phyloP scores from a whole-genome alignment of 2,113 vertebrate genomes.

The Corythornis cristatus region DNA sequence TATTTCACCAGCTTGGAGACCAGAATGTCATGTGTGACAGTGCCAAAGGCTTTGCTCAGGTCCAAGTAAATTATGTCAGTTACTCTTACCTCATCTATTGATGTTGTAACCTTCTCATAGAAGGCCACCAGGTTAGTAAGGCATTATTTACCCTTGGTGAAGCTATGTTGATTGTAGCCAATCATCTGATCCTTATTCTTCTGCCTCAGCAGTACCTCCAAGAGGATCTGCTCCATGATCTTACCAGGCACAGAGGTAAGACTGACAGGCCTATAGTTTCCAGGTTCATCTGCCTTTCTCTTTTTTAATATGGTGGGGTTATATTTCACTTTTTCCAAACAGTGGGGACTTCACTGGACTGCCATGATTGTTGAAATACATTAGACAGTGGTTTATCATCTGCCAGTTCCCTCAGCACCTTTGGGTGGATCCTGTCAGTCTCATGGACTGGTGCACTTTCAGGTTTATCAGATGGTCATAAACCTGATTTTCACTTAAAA shows the following conservation, averaged over 20 bases:
- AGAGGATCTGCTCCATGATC: neutral
- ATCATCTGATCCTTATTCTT: neutral
- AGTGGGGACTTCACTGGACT: no score
- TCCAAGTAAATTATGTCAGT: neutral
- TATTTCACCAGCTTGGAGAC: no score
- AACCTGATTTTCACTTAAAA: no score
- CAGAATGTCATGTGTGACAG: neutral
- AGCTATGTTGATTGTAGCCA: neutral
- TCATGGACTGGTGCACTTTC: no score
- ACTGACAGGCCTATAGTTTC: neutral
- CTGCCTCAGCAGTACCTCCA: neutral
- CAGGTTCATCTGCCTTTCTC: neutral
- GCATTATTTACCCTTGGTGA: neutral
- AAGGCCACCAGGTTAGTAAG: neutral
- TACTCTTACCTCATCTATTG: neutral
- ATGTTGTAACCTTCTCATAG: neutral
- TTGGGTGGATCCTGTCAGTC: no score
- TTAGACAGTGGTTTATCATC: no score
- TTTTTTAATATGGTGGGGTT: no score
- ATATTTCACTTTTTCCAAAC: no score
- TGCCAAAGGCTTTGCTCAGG: neutral
- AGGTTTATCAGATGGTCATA: no score
- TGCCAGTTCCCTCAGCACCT: no score
- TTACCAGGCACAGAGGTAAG: neutral
- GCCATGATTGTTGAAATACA: no score